Base-by-base conservation (phyloP, 2,113 vertebrate species). In the Lepus europaeus region DNA sequence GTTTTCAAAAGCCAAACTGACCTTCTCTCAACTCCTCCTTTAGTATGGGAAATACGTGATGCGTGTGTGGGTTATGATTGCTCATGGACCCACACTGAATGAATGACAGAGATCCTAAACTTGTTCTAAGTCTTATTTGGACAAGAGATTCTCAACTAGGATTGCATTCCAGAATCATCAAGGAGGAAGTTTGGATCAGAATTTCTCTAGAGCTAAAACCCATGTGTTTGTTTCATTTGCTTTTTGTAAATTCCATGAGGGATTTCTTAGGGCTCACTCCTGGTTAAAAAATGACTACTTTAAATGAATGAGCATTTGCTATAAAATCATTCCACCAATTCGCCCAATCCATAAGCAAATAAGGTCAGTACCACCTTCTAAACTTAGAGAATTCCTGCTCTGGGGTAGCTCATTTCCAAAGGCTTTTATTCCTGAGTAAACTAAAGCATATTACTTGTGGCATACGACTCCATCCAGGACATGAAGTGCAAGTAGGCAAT, bases 391-490 rank as follows among this genome's bases (percentile, higher is more conserved):
- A 80, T 91, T 94, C 27, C 39, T 66, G 14, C 87, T 84, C 33
- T 69, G 39, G 64, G 13, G 53, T 69, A 68, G 72, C 86, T 76
- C 2, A 4, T 72, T 39, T 86, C 53, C 8, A 79, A 39, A 92
- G 82, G 31, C 69, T 89, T 88, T 91, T 56, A 82, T 88, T 79
- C 94, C 92, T 89, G 92, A 89, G 76, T 78, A 97, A 90, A 88
- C 85, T 3, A 53, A 87, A 66, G 19, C 33, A 14, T 70, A 51
- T 78, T 49, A 59, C 70, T 45, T 68, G 33, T 83, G 82, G 51
- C 68, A 51, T 14, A 45, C 25, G 84, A 59, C 51, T 91, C 86
- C 91, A 90, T 89, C 87, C 68, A 77, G 74, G 84, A 95, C 86
- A 14, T 17, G 31, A 92, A 93, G 77, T 69, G n/a, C 59, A 96